Evolutionary conservation across 2,113 vertebrate genomes (phyloP).

Genomic region (Syrrhaptes paradoxus): DNA sequence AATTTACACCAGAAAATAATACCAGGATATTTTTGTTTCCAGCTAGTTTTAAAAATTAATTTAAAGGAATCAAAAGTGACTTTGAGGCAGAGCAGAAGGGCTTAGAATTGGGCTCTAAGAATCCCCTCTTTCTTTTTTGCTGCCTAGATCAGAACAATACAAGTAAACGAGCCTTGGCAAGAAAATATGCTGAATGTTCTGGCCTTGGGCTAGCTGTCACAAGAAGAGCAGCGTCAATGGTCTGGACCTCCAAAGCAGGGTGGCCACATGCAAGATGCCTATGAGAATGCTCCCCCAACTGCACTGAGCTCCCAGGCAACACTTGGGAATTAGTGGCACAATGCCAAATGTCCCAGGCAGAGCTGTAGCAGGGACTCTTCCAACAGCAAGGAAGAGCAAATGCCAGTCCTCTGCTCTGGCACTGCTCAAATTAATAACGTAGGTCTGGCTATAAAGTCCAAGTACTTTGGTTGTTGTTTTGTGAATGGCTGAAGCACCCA

Average conservation of each 20-base stretch:
- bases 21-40: neutral
- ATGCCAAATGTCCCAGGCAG: neutral
- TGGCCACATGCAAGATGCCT: neutral
- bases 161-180: neutral
- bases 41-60: neutral
- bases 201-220: neutral
- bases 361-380: neutral
- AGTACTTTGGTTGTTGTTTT: neutral
- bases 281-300: rapidly evolving
- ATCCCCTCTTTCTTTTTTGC: neutral
- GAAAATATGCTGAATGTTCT: neutral
- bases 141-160: neutral
- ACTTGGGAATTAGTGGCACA: neutral
- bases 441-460: neutral
- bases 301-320: neutral
- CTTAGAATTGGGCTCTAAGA: neutral
- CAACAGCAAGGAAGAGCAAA: neutral
- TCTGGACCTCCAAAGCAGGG: neutral
- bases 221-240: neutral
- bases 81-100: neutral
- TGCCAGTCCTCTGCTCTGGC: neutral
- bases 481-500: neutral
- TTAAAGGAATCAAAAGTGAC: neutral
- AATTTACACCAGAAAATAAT: neutral
- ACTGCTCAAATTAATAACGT: neutral